These are phyloP conservation scores for Neoascia interrupta DNA, from an alignment of 2,888 invertebrate genomes.

Conservation along the genomic window DNA sequence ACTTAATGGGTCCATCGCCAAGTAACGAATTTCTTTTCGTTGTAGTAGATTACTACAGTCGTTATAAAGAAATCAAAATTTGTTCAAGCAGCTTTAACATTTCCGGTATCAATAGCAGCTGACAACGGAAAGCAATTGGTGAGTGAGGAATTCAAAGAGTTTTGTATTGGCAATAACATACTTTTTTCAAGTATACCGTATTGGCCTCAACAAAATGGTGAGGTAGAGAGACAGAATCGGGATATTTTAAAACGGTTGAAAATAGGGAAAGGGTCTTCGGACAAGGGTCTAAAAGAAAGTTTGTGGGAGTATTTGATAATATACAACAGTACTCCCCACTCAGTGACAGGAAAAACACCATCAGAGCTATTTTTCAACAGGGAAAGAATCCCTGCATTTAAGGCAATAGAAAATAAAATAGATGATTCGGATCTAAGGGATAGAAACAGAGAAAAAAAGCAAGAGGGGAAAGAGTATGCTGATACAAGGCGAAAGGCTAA, in stretches of 20 bases:
- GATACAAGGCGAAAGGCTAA: slow-evolving; percentile 18
- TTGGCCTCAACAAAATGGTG: slow-evolving; percentile 72
- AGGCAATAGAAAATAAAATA: slow-evolving; percentile 23
- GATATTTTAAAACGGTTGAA: slow-evolving; percentile 71
- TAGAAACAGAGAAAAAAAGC: slow-evolving; percentile 22
- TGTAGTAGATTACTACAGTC: slow-evolving; percentile 72
- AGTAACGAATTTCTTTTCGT: slow-evolving; percentile 71
- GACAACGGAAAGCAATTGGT: slow-evolving; percentile 63
- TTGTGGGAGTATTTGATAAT: slow-evolving; percentile 49
- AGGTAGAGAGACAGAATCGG: slow-evolving; percentile 72
- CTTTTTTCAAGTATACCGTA: slow-evolving; percentile 35
- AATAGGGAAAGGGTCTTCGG: slow-evolving; percentile 59
- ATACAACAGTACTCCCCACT: slow-evolving; percentile 70
- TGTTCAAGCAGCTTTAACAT: slow-evolving; percentile 52
- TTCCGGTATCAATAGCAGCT: slow-evolving; percentile 50
- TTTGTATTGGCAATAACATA: slow-evolving; percentile 48
- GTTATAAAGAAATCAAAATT: slow-evolving; percentile 70
- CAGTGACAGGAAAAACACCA: slow-evolving; percentile 71
- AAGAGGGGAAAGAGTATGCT: slow-evolving; percentile 29
- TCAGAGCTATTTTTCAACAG: slow-evolving; percentile 71
- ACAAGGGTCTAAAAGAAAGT: slow-evolving; percentile 66
- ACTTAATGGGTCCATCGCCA: slow-evolving; percentile 72
- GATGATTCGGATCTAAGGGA: slow-evolving; percentile 21
- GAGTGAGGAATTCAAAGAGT: slow-evolving; percentile 59
- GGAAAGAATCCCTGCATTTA: slow-evolving; percentile 64